Conservation (phyloP, 2,888 invertebrate genomes). For the Ptychoptera contaminata region DNA sequence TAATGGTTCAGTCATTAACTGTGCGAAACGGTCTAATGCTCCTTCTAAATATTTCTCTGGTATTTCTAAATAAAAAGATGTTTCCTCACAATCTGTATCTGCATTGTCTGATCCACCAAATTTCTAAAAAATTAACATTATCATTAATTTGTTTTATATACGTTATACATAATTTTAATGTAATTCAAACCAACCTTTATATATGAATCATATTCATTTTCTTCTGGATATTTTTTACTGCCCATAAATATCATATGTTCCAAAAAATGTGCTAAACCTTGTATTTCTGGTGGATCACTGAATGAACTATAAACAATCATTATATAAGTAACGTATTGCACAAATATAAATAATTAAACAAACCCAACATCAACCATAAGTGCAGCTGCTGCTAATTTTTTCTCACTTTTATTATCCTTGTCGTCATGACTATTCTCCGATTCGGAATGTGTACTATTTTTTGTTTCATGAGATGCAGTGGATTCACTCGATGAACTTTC, state of each 20-base stretch:
- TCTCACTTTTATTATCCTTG: constrained; percentile 19
- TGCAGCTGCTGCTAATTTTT: constrained; percentile 52
- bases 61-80: constrained; percentile 79
- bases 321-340: not conserved
- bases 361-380: constrained; percentile 61
- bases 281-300: constrained; percentile 59
- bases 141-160: constrained; percentile 16
- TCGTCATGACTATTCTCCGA: constrained; percentile 8
- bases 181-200: constrained; percentile 37
- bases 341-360: not conserved
- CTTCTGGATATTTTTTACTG: constrained; percentile 70
- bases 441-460: not conserved
- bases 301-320: constrained; percentile 36
- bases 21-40: constrained; percentile 73
- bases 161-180: constrained; percentile 18
- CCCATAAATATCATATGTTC: constrained; percentile 94
- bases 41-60: constrained; percentile 59
- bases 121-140: constrained; percentile 32
- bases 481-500: not conserved
- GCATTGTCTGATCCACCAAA: constrained; percentile 80
- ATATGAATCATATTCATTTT: constrained; percentile 71
- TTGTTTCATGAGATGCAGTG: too few relatives aligned
- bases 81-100: constrained; percentile 72
- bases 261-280: constrained; percentile 70
- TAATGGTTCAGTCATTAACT: constrained; percentile 74